Percentiles rank a stretch among this genome's conserved stretches.
phyloP scores from a whole-genome alignment of 2,888 invertebrate species.

The Stenichneumon culpator region DNA sequence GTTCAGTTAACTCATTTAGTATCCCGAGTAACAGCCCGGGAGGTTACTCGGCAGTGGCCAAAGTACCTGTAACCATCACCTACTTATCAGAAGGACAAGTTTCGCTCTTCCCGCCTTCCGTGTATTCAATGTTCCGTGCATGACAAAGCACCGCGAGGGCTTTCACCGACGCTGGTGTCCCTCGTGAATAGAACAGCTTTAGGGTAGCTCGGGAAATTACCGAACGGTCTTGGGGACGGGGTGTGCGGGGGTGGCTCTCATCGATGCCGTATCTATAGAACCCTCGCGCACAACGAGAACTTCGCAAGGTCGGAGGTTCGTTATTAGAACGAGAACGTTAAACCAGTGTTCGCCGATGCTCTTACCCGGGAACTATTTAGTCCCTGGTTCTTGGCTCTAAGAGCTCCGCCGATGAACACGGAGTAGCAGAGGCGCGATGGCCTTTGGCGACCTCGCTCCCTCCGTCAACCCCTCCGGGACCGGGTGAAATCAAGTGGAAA shows the following conservation, averaged over 20 bases:
- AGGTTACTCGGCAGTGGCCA: conserved; percentile 21
- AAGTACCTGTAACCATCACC: conserved; percentile 51
- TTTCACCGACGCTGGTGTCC: conserved; percentile 42
- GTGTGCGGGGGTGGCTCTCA: neutral
- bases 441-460: conserved; percentile 32
- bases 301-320: conserved; percentile 48
- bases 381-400: neutral
- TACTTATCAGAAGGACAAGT: conserved; percentile 61
- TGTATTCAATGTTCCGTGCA: conserved; percentile 52
- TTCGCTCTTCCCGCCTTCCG: conserved; percentile 35
- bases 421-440: conserved; percentile 27
- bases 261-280: conserved; percentile 2
- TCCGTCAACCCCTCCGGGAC: conserved; percentile 19
- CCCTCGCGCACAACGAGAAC: conserved; percentile 4
- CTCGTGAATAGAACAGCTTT: conserved; percentile 45
- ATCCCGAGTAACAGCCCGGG: neutral
- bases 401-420: conserved; percentile 19
- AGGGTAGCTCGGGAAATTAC: conserved; percentile 56
- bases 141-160: conserved; percentile 66
- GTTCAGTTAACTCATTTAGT: conserved; percentile 62
- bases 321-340: conserved; percentile 35
- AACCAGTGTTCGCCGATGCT: conserved; percentile 41
- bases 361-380: conserved; percentile 34
- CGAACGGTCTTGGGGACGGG: conserved; percentile 4
- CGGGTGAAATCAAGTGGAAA: conserved; percentile 63